Evolutionary conservation across 2,888 invertebrate species (phyloP).

Genomic region (Ctenicera cuprea): DNA sequence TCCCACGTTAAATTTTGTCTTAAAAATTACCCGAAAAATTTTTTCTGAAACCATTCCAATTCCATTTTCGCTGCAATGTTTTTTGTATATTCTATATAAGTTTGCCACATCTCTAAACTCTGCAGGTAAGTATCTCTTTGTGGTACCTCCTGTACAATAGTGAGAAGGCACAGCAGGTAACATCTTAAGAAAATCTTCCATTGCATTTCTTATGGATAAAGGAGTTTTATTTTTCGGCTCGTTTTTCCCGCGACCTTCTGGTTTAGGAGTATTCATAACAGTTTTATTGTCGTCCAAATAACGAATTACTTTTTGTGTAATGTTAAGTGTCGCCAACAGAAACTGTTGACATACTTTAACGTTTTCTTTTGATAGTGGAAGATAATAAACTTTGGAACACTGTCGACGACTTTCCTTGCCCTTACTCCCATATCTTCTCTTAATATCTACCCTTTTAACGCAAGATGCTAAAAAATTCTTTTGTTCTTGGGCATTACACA

Average conservation of each 20-base stretch:
- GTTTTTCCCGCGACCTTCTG: not conserved
- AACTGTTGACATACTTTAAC: conserved; percentile 41
- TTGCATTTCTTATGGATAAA: not conserved
- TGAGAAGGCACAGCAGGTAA: not conserved
- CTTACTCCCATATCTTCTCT: conserved; percentile 15
- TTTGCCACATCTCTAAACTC: conserved; percentile 41
- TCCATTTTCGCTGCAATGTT: conserved; percentile 3
- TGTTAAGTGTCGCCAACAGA: conserved; percentile 34
- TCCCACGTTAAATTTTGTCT: conserved; percentile 48
- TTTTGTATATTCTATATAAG: conserved; percentile 37
- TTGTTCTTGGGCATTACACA: conserved; percentile 20
- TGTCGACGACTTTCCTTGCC: conserved; percentile 12
- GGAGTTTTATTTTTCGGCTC: conserved; percentile 6
- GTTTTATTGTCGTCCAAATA: conserved; percentile 30
- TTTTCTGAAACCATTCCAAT: not conserved
- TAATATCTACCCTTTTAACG: conserved; percentile 14
- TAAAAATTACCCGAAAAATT: too few species aligned
- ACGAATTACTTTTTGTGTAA: conserved; percentile 30
- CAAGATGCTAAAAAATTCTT: conserved; percentile 32
- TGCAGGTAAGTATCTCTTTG: conserved; percentile 31
- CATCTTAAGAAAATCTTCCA: not conserved
- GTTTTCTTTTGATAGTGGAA: conserved; percentile 27
- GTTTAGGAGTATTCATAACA: conserved; percentile 24
- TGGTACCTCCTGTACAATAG: not conserved
- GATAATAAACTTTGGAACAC: conserved; percentile 7